phyloP scores from a whole-genome alignment of 1,140 invertebrate genomes.

The Drosophila asahinai region DNA sequence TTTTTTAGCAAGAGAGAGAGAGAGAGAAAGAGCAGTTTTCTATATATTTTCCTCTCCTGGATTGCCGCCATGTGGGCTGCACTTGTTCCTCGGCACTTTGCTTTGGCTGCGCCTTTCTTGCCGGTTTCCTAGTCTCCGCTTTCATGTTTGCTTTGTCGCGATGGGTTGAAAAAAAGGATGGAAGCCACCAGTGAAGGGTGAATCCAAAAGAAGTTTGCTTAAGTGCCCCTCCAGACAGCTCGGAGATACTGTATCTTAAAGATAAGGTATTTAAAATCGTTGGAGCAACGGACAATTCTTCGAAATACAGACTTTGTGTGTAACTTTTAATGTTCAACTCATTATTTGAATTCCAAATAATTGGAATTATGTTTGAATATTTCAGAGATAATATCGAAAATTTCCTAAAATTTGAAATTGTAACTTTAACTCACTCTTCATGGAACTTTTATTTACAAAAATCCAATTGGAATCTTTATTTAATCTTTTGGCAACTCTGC shows the following conservation, averaged over 20 bases:
- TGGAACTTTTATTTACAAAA: not conserved
- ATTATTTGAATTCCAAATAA: not conserved
- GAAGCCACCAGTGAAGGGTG: constrained; percentile 1
- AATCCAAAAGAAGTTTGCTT: constrained; percentile 21
- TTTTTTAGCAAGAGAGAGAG: constrained; percentile 16
- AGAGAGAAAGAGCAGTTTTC: constrained; percentile 5
- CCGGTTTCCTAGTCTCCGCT: constrained; percentile 73
- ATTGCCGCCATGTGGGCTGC: constrained; percentile 60
- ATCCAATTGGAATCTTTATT: not conserved
- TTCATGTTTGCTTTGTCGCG: constrained; percentile 69
- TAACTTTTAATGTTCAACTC: not conserved
- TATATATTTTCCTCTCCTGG: constrained; percentile 23
- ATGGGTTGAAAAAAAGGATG: constrained; percentile 3
- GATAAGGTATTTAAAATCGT: not conserved
- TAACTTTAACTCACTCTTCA: not conserved
- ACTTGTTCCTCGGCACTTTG: constrained; percentile 70
- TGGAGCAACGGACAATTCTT: not conserved
- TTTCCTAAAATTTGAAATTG: not conserved
- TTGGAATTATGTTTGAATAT: not conserved
- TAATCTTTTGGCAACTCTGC: not conserved
- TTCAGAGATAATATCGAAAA: too few relatives aligned
- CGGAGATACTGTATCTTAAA: constrained; percentile 2
- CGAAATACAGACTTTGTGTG: not conserved
- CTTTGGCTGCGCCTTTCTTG: constrained; percentile 70
- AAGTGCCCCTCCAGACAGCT: not conserved